Percentiles rank a stretch among this genome's conserved stretches.
phyloP scores from a whole-genome alignment of 2,797 vertebrate genomes.

The Xyrichtys novacula region DNA sequence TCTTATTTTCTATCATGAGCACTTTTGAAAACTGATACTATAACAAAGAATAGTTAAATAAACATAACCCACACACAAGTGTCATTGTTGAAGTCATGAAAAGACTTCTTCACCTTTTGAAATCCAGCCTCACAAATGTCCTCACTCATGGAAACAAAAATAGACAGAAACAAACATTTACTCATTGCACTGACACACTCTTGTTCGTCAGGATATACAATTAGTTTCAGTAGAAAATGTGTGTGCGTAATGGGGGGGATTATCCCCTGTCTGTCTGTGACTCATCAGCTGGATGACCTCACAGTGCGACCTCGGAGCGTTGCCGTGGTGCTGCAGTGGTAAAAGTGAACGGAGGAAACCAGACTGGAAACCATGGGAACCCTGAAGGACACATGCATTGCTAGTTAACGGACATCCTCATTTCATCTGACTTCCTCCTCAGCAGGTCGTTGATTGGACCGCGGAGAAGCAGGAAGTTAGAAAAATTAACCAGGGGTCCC shows the following conservation, averaged over 20 bases:
- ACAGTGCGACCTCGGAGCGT: conserved; percentile 46
- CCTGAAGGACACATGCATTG: conserved; percentile 58
- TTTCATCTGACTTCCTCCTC: conserved; percentile 74
- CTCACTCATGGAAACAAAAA: not conserved
- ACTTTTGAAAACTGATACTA: conserved; percentile 18
- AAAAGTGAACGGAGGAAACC: conserved; percentile 74
- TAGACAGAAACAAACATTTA: not conserved
- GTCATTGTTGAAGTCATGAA: not conserved
- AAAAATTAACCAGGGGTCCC: conserved; percentile 38
- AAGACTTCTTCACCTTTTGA: too few species aligned
- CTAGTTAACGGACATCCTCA: conserved; percentile 78
- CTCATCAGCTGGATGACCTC: conserved; percentile 68
- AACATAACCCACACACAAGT: not conserved
- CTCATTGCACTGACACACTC: not conserved
- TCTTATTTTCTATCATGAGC: conserved; percentile 10
- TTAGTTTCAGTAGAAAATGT: conserved; percentile 11
- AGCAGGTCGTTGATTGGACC: conserved; percentile 74
- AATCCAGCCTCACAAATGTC: not conserved
- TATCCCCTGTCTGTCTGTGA: conserved; percentile 45
- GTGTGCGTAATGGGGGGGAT: conserved; percentile 5
- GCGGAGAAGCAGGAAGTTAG: conserved; percentile 67
- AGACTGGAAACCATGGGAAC: conserved; percentile 68
- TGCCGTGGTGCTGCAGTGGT: conserved; percentile 53
- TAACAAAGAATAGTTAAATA: conserved; percentile 20
- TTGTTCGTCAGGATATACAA: conserved; percentile 8